Evolutionary conservation across 2,797 vertebrate species (phyloP).

Genomic region (Sebastes wilsoni): DNA sequence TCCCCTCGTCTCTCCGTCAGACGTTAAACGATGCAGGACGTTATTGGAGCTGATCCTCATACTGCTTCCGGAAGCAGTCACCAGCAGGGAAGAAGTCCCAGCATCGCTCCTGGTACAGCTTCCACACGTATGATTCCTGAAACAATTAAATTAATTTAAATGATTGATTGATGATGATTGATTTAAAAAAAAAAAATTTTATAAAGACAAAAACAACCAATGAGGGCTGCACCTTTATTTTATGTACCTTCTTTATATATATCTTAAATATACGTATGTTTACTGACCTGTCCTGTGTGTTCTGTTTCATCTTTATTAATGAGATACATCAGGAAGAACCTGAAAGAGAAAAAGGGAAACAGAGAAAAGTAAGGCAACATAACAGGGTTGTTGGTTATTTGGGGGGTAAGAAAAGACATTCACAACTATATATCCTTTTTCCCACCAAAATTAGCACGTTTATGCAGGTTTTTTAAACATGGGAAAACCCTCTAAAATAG

Average conservation of each 20-base stretch:
- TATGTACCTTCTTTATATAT: too few species aligned
- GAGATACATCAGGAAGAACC: conserved; percentile 97
- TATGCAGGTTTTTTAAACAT: background rate
- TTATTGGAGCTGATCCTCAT: conserved; percentile 93
- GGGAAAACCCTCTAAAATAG: background rate
- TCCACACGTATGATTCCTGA: conserved; percentile 96
- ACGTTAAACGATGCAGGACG: background rate
- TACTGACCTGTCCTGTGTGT: conserved; percentile 92
- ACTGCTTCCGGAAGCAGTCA: conserved; percentile 96
- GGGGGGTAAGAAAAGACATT: background rate
- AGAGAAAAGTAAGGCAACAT: background rate
- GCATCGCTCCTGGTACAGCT: conserved; percentile 94
- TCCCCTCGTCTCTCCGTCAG: background rate
- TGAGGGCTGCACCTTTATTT: background rate
- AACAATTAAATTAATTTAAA: background rate
- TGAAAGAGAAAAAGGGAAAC: conserved; percentile 39
- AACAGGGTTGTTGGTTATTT: background rate
- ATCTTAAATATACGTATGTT: background rate
- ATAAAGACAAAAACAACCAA: background rate
- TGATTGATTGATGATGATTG: too few species aligned
- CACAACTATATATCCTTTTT: too few species aligned
- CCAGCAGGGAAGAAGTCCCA: conserved; percentile 97
- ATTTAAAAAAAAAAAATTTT: background rate
- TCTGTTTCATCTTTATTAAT: conserved; percentile 97
- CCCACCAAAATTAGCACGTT: background rate